Evolutionary conservation across 2,888 invertebrate species (phyloP), one percentile per base, ranked within the genome.

Genomic region (Agrotis puta): DNA sequence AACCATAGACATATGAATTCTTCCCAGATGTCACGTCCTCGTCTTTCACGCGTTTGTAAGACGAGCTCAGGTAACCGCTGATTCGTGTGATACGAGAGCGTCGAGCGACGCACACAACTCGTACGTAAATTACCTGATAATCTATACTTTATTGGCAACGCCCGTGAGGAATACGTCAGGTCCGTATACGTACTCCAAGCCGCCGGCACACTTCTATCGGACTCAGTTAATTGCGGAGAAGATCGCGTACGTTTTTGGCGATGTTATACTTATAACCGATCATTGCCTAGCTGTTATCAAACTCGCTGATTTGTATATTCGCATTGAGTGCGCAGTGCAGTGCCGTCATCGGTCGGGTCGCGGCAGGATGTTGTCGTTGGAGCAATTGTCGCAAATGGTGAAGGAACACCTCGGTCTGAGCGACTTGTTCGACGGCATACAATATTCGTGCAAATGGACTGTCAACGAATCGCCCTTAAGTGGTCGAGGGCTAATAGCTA

Each of bases 401-500:
- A 92, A 93, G 88, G 92, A 93, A 86, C 95, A 96, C 88, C 94
- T 96, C 85, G 93, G 94, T 75, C 87, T 92, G 67, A 88, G 89
- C 83, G 88, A 83, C 79, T 85, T 83, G 76, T 76, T 81, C 45
- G 91, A 93, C 66, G 90, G 90, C 50, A 76, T 87, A 69, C 85
- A 90, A 74, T 85, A 94, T 85, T 85, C 89, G 54, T 88, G 88
- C 74, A 93, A 95, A 86, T 98, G 98, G 98, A 95, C 90, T 70
- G 94, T 98, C 70, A 93, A 90, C 64, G 92, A 96, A 79, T 98
- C 98, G 0, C 85, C 92, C 22, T 88, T 97, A 11, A 97, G 97
- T 57, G 98, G 98, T 11, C 97, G 98, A 27, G 98, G 98, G 3
- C 89, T 98, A 3, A 96, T 98, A 82, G 97, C 98, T 22, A 96